Conservation (phyloP, 2,113 vertebrate species). For the Perca fluviatilis region DNA sequence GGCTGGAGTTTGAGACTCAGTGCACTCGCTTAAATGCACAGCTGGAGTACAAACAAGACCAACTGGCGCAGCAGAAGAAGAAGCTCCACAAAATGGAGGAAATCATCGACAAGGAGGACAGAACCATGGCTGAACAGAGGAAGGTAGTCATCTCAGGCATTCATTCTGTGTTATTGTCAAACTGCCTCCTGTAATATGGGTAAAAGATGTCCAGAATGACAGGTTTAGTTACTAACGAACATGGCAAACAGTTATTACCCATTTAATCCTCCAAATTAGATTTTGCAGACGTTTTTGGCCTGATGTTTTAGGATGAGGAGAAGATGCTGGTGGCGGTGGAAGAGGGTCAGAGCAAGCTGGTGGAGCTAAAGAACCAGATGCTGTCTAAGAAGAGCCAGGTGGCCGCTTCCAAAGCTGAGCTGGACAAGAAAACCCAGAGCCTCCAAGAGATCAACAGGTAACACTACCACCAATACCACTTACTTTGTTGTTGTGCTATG, state of each 20-base stretch:
- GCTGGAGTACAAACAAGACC: constrained; percentile 88
- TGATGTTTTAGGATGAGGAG: constrained; percentile 84
- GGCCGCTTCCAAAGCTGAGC: constrained; percentile 81
- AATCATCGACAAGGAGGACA: constrained; percentile 80
- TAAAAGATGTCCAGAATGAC: background rate
- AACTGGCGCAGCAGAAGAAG: constrained; percentile 84
- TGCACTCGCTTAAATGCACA: constrained; percentile 86
- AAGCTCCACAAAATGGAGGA: constrained; percentile 79
- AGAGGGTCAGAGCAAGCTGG: constrained; percentile 78
- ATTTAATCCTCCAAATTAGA: background rate
- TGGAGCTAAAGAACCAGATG: constrained; percentile 82
- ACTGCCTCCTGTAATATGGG: background rate
- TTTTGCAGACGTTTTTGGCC: background rate
- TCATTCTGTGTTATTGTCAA: background rate
- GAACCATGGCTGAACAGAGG: constrained; percentile 73
- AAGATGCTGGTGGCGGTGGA: constrained; percentile 83
- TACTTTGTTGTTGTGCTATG: background rate
- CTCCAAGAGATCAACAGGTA: constrained; percentile 87
- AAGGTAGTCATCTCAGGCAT: constrained; percentile 80
- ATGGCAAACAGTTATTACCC: background rate
- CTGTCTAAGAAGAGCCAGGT: constrained; percentile 82
- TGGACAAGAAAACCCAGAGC: constrained; percentile 85
- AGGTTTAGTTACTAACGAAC: background rate
- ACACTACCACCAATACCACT: background rate
- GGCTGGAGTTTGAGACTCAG: constrained; percentile 94